Evolutionary conservation across 2,113 vertebrate species (phyloP).

Genomic region (Brachyhypopomus occidentalis): DNA sequence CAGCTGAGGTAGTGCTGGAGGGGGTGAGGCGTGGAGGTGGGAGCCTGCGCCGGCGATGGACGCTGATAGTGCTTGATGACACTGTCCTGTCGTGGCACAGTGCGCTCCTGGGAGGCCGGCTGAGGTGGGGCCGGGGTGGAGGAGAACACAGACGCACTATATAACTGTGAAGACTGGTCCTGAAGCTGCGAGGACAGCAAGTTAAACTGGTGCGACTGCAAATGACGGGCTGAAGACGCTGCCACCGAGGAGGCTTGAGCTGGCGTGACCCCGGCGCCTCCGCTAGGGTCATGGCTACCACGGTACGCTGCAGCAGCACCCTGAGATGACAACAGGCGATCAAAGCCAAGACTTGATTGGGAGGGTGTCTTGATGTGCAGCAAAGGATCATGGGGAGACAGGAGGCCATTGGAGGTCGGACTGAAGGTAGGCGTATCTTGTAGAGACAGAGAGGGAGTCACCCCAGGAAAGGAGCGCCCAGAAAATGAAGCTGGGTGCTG

Average conservation of each 20-base stretch:
- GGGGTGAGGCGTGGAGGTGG: conserved; percentile 81
- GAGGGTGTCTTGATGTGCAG: conserved; percentile 83
- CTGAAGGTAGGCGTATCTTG: conserved; percentile 93
- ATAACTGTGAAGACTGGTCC: conserved; percentile 84
- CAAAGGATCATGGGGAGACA: conserved; percentile 86
- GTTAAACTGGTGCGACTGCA: conserved; percentile 90
- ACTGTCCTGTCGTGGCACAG: conserved; percentile 88
- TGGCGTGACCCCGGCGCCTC: conserved; percentile 61
- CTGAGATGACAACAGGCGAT: conserved; percentile 79
- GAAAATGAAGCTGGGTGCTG: conserved; percentile 94
- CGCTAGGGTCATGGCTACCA: conserved; percentile 76
- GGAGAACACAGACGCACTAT: conserved; percentile 87
- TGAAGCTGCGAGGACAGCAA: conserved; percentile 87
- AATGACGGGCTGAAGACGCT: conserved; percentile 80
- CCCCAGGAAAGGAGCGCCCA: conserved; percentile 87
- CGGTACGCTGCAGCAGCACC: conserved; percentile 75
- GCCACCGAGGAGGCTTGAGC: conserved; percentile 73
- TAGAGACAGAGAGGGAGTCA: conserved; percentile 83
- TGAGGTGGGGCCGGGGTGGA: conserved; percentile 80
- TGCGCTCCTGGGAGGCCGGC: conserved; percentile 79
- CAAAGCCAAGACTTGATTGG: conserved; percentile 80
- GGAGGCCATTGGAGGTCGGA: conserved; percentile 86
- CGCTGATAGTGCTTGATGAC: conserved; percentile 97
- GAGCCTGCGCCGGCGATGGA: conserved; percentile 81
- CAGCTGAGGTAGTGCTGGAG: conserved; percentile 94